Percentiles rank a stretch among this genome's conserved stretches.
Evolutionary conservation across 1,140 invertebrate species (phyloP).

Genomic region (Pseudomyrmex cubaensis): DNA sequence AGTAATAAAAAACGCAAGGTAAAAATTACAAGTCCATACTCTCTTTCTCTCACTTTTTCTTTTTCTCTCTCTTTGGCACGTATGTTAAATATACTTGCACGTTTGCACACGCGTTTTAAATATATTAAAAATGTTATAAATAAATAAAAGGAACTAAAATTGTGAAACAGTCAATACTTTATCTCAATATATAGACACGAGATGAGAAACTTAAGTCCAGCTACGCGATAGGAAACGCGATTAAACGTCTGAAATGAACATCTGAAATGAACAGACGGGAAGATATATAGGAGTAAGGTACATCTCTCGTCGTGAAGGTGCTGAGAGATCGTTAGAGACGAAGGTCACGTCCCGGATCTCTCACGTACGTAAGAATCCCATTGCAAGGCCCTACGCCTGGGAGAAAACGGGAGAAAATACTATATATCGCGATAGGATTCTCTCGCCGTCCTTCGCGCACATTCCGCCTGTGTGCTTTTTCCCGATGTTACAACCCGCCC

Average conservation of each 20-base stretch:
- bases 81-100: too few relatives aligned
- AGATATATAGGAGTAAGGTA: neutral
- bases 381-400: constrained; percentile 25
- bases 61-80: too few relatives aligned
- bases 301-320: neutral
- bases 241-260: too few relatives aligned
- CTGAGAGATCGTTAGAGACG: constrained; percentile 34
- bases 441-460: constrained; percentile 10
- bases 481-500: neutral
- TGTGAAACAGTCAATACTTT: neutral
- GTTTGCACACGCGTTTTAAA: too few relatives aligned
- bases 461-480: constrained; percentile 16
- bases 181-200: neutral
- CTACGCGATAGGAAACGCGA: too few relatives aligned
- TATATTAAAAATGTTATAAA: too few relatives aligned
- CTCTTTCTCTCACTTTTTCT: neutral
- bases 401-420: constrained; percentile 20
- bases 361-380: constrained; percentile 28
- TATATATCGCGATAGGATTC: constrained; percentile 31
- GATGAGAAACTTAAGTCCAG: too few relatives aligned
- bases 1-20: neutral
- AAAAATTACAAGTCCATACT: neutral
- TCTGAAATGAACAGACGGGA: neutral
- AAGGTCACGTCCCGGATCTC: constrained; percentile 48
- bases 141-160: too few relatives aligned